phyloP scores from a whole-genome alignment of 92 coral and sea anemone genomes.

The Zoanthus gigantus region DNA sequence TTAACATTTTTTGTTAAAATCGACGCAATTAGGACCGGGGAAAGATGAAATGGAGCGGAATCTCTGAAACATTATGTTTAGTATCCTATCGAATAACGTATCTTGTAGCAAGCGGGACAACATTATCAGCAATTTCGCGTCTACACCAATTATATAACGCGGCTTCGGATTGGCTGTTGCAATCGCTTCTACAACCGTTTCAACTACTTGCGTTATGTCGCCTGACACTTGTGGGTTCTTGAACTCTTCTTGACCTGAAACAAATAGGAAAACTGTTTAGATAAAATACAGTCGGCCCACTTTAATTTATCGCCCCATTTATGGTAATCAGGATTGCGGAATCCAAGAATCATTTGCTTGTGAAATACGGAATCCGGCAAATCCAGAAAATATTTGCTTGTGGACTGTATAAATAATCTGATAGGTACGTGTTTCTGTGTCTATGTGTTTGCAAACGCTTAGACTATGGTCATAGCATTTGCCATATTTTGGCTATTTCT shows the following conservation, averaged over 20 bases:
- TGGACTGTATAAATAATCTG: too few relatives aligned
- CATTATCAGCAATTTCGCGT: constrained; percentile 16
- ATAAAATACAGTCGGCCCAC: too few relatives aligned
- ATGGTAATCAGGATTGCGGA: too few relatives aligned
- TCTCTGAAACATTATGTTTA: not conserved
- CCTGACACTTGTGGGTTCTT: constrained; percentile 11
- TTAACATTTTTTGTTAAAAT: not conserved
- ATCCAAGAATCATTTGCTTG: too few relatives aligned
- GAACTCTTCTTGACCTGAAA: constrained; percentile 33
- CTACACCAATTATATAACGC: constrained; percentile 28
- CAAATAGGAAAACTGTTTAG: not conserved
- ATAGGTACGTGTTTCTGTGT: too few relatives aligned
- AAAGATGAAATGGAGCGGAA: constrained; percentile 9
- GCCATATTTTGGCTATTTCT: too few relatives aligned
- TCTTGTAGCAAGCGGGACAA: constrained; percentile 17
- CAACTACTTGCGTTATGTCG: constrained; percentile 27
- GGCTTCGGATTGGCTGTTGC: constrained; percentile 12
- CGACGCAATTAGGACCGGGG: constrained; percentile 7
- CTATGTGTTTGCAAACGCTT: too few relatives aligned
- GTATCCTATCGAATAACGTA: not conserved
- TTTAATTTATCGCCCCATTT: too few relatives aligned
- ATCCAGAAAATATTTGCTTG: too few relatives aligned
- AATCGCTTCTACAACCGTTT: constrained; percentile 18
- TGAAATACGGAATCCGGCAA: too few relatives aligned
- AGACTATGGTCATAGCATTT: too few relatives aligned